Conservation (phyloP, 2,797 vertebrate species). For the Anableps anableps region DNA sequence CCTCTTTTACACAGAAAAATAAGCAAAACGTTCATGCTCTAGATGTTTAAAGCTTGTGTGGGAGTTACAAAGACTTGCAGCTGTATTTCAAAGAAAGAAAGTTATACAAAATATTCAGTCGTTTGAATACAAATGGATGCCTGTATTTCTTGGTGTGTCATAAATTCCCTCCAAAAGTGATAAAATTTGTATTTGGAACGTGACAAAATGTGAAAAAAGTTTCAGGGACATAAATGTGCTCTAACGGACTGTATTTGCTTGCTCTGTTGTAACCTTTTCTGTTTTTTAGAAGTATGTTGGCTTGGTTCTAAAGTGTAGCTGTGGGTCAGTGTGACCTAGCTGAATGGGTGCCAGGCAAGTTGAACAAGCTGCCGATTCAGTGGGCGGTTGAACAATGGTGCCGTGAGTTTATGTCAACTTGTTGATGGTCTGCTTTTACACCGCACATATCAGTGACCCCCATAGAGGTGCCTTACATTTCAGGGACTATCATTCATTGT, state of each 20-base stretch:
- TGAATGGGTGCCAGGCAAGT: conserved; percentile 49
- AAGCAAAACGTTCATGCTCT: not conserved
- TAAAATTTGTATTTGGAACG: not conserved
- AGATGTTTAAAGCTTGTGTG: not conserved
- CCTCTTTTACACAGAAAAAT: not conserved
- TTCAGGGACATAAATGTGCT: not conserved
- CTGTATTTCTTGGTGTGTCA: not conserved
- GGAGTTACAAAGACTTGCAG: not conserved
- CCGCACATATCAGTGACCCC: conserved; percentile 43
- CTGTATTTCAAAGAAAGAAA: not conserved
- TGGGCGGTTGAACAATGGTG: conserved; percentile 1
- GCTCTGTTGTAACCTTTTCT: conserved; percentile 49
- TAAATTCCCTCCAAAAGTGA: not conserved
- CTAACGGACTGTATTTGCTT: conserved; percentile 17
- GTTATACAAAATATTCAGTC: not conserved
- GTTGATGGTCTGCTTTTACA: conserved; percentile 42
- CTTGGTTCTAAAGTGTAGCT: conserved; percentile 41
- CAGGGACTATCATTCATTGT: conserved; percentile 46
- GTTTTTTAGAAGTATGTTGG: conserved; percentile 57
- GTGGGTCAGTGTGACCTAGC: conserved; percentile 38
- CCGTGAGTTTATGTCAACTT: conserved; percentile 6
- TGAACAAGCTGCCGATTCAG: conserved; percentile 61
- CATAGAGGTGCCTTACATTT: conserved; percentile 33
- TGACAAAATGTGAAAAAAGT: not conserved
- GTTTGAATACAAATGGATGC: not conserved